These are phyloP conservation scores for Crotalus tigris DNA, from an alignment of 2,113 vertebrate genomes.

Conservation along the genomic window DNA sequence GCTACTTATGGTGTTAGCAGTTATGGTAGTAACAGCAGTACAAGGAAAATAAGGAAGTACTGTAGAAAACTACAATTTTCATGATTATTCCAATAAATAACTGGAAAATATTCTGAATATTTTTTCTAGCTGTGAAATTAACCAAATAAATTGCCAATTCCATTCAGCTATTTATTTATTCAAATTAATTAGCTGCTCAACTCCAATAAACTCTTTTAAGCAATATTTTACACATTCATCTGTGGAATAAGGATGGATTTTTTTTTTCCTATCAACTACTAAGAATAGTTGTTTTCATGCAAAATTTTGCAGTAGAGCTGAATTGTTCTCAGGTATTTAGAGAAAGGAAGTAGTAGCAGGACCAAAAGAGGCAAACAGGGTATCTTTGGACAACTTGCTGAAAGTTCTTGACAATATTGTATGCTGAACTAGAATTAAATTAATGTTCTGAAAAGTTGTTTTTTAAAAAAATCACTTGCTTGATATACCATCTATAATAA, in stretches of 20 bases:
- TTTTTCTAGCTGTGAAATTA: background rate
- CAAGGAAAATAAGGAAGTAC: background rate
- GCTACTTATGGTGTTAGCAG: background rate
- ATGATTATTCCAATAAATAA: background rate
- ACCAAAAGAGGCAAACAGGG: conserved; percentile 44
- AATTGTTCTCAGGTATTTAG: conserved; percentile 56
- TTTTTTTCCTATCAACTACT: conserved; percentile 14
- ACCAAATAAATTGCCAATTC: background rate
- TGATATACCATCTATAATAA: conserved; percentile 46
- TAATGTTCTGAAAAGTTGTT: background rate
- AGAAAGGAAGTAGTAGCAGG: conserved; percentile 15
- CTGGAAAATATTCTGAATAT: background rate
- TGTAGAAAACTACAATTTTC: background rate
- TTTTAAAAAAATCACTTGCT: conserved; percentile 40
- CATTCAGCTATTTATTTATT: background rate
- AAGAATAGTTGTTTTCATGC: conserved; percentile 38
- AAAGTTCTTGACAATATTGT: conserved; percentile 28
- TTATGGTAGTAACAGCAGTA: background rate
- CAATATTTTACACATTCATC: conserved; percentile 26
- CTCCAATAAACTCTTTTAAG: background rate
- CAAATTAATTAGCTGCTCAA: background rate
- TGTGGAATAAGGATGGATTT: conserved; percentile 29
- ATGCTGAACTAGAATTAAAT: conserved; percentile 24
- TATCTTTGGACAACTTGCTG: background rate
- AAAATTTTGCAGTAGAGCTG: conserved; percentile 47